phyloP scores from a whole-genome alignment of 1,140 invertebrate genomes.

The Parasteatoda tepidariorum region DNA sequence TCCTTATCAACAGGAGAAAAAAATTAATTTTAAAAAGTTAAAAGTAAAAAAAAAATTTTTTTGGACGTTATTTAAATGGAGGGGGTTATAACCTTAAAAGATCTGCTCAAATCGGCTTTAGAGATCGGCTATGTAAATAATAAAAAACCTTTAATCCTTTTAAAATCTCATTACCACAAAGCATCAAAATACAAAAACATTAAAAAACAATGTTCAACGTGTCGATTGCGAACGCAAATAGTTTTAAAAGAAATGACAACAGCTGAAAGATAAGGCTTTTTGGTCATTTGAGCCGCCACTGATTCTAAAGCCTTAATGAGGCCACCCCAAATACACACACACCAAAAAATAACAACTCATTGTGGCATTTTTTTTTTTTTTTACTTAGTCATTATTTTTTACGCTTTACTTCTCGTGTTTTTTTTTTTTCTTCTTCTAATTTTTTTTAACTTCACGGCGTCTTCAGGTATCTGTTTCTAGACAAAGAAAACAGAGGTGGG shows the following conservation, averaged over 20 bases:
- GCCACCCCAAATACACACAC: conserved; percentile 39
- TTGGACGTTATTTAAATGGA: conserved; percentile 58
- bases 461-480: conserved; percentile 46
- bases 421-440: conserved; percentile 21
- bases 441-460: conserved; percentile 6
- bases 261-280: conserved; percentile 40
- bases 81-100: conserved; percentile 48
- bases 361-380: conserved; percentile 23
- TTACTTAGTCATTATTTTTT: conserved; percentile 38
- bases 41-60: no score
- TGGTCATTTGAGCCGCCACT: conserved; percentile 53
- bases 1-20: no score
- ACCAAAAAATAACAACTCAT: conserved; percentile 57
- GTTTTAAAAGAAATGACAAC: not conserved
- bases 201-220: conserved; percentile 15
- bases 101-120: conserved; percentile 56
- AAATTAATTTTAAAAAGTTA: no score
- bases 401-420: conserved; percentile 32
- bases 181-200: conserved; percentile 14
- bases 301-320: conserved; percentile 60
- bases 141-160: conserved; percentile 48
- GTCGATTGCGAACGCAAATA: conserved; percentile 17
- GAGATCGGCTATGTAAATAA: conserved; percentile 14
- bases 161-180: conserved; percentile 57
- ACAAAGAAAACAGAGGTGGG: conserved; percentile 53